A percentile compares a stretch with the other conserved stretches of the same genome.
Conservation (phyloP, 2,113 vertebrate species). For the Monopterus albus region DNA sequence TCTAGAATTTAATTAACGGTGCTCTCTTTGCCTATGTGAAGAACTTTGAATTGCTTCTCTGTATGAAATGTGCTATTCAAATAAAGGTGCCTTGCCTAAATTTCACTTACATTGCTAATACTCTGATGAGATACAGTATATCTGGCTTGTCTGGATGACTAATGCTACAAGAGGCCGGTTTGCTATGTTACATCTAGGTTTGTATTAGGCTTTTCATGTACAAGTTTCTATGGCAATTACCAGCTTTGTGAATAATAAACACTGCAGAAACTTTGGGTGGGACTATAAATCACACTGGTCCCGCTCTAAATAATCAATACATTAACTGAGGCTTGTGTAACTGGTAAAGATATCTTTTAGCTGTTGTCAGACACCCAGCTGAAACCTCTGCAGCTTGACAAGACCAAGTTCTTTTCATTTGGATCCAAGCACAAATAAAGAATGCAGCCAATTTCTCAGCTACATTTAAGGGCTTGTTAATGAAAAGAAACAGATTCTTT, state of each 20-base stretch:
- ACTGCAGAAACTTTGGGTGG: neutral
- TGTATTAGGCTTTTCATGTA: neutral
- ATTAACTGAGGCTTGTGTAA: neutral
- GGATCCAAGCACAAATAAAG: constrained; percentile 5
- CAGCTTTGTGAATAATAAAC: neutral
- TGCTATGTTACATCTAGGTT: neutral
- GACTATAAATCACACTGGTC: neutral
- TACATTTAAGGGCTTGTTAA: constrained; percentile 27
- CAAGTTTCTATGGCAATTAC: neutral
- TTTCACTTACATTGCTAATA: constrained; percentile 8
- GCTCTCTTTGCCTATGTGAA: too few species aligned
- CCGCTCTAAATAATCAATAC: neutral
- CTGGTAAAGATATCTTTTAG: neutral
- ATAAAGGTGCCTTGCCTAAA: neutral
- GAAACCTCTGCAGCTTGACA: neutral
- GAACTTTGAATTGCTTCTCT: too few species aligned
- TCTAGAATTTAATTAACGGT: constrained; percentile 28
- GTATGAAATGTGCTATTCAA: too few species aligned
- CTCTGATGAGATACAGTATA: neutral
- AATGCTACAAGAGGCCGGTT: neutral
- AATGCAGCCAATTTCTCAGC: constrained; percentile 23
- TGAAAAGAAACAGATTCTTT: constrained; percentile 11
- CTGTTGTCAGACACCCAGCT: constrained; percentile 12
- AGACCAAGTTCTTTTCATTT: constrained; percentile 14
- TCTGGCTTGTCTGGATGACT: constrained; percentile 19